Conservation (phyloP, 2,797 vertebrate species). For the Periophthalmus magnuspinnatus region DNA sequence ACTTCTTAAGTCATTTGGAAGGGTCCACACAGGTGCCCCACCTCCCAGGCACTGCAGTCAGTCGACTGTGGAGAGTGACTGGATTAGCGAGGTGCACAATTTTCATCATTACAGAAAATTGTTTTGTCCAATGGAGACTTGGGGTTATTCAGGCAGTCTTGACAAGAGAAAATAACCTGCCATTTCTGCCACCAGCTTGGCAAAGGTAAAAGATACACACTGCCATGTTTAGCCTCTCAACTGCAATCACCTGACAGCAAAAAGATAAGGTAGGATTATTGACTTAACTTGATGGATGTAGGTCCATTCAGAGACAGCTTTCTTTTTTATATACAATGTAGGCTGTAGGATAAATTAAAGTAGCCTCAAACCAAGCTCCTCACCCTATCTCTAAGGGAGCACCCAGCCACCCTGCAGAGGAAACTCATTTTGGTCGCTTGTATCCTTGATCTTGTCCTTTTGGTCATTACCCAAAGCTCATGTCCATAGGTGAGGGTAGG, state of each 20-base stretch:
- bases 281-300: conserved; percentile 7
- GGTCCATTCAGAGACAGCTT: conserved; percentile 15
- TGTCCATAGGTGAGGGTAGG: no score
- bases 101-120: conserved; percentile 62
- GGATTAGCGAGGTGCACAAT: conserved; percentile 50
- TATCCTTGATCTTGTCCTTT: no score
- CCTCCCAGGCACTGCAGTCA: conserved; percentile 21
- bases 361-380: no score
- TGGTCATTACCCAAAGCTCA: no score
- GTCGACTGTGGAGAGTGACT: conserved; percentile 28
- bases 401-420: no score
- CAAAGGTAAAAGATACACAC: conserved; percentile 43
- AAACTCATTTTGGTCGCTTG: no score
- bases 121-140: conserved; percentile 53
- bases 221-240: conserved; percentile 42
- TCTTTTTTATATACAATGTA: not conserved
- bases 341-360: not conserved
- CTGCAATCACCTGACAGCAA: conserved; percentile 29
- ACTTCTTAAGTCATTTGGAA: conserved; percentile 62
- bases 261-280: conserved; percentile 17
- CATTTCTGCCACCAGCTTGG: conserved; percentile 35
- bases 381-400: no score
- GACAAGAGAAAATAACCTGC: conserved; percentile 48
- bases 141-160: conserved; percentile 46
- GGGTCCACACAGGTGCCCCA: conserved; percentile 31